A percentile compares a stretch with the other conserved stretches of the same genome.
Conservation (phyloP, 2,888 invertebrate species). For the Pseudococcus longispinus region DNA sequence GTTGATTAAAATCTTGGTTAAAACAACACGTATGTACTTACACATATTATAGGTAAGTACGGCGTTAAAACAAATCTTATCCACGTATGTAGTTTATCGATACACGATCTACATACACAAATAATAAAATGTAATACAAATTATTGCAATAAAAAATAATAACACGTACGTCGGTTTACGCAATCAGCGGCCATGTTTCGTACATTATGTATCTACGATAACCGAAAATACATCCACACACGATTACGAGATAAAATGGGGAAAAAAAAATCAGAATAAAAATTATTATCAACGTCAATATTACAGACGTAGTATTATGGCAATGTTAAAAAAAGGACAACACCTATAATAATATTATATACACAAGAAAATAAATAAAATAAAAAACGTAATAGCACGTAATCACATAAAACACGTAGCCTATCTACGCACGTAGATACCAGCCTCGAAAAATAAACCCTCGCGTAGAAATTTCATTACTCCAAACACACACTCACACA, state of each 20-base stretch:
- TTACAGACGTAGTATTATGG: not conserved
- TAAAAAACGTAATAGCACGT: not conserved
- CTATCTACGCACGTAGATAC: not conserved
- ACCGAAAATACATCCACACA: not conserved
- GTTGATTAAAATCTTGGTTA: not conserved
- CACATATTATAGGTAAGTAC: not conserved
- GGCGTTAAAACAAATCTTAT: not conserved
- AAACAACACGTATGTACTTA: not conserved
- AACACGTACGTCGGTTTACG: not conserved
- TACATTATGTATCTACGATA: not conserved
- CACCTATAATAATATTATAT: not conserved
- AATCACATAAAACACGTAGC: not conserved
- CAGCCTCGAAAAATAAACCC: not conserved
- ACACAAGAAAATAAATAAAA: conserved; percentile 5
- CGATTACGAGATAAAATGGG: not conserved
- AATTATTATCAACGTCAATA: not conserved
- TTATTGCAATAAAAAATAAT: conserved; percentile 26
- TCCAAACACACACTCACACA: not conserved
- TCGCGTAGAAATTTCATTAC: not conserved
- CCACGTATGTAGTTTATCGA: not conserved
- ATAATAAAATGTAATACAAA: conserved; percentile 8
- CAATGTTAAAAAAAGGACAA: conserved; percentile 14
- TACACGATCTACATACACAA: not conserved
- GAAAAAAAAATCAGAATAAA: not conserved
- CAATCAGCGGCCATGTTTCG: not conserved